Percentiles rank a stretch among this genome's conserved stretches.
Evolutionary conservation across 2,113 vertebrate genomes (phyloP).

Genomic region (Capricornis sumatraensis): DNA sequence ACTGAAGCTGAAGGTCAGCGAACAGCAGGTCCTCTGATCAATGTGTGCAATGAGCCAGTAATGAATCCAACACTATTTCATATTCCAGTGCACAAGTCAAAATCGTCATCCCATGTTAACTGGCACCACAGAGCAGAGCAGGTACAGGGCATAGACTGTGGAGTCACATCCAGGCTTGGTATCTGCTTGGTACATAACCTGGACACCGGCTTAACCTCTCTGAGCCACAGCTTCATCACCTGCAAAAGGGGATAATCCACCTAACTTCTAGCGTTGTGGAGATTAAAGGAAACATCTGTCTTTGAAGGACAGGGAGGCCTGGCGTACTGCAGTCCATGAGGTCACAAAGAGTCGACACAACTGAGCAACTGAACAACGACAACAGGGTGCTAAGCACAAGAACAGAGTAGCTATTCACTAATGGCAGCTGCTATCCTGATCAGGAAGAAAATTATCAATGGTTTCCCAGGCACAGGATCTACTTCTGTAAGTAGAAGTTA

Average conservation of each 20-base stretch:
- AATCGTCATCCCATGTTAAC: neutral
- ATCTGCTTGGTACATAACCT: neutral
- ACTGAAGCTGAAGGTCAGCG: neutral
- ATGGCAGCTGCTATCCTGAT: neutral
- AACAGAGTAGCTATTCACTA: neutral
- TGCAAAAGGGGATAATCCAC: neutral
- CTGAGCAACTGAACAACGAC: neutral
- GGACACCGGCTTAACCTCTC: neutral
- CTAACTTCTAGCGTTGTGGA: slow-evolving; percentile 11
- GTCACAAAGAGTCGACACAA: neutral
- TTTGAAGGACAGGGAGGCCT: neutral
- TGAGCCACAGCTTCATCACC: neutral
- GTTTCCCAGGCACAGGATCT: slow-evolving; percentile 25
- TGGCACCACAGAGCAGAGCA: neutral
- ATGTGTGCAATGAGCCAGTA: neutral
- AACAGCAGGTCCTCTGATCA: neutral
- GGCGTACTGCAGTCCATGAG: neutral
- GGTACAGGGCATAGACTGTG: neutral
- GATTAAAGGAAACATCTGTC: neutral
- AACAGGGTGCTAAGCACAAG: neutral
- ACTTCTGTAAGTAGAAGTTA: neutral
- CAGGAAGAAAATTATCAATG: neutral
- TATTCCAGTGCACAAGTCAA: neutral
- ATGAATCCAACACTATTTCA: neutral
- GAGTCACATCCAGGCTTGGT: slow-evolving; percentile 8